Conservation (phyloP, 2,113 vertebrate genomes). For the Etia nguti region DNA sequence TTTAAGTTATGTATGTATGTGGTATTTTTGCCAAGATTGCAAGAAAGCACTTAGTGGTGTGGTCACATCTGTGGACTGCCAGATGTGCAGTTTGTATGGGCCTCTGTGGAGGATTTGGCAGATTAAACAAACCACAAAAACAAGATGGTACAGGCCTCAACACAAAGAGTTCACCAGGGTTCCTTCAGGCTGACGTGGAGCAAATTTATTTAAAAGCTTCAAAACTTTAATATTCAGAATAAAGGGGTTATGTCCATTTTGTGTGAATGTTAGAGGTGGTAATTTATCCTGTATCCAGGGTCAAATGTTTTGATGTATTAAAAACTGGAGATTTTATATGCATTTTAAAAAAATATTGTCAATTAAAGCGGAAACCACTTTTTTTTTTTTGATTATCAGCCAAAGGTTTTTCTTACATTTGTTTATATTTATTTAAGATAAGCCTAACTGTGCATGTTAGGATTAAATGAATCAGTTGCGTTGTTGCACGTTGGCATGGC, state of each 20-base stretch:
- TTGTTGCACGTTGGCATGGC: neutral
- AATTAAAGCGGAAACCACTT: neutral
- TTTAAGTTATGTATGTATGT: neutral
- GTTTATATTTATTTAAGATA: neutral
- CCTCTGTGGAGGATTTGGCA: constrained; percentile 39
- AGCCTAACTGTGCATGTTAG: neutral
- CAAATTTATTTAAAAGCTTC: neutral
- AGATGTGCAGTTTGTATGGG: constrained; percentile 21
- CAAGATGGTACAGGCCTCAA: constrained; percentile 47
- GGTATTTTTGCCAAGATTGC: neutral
- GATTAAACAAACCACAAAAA: constrained; percentile 35
- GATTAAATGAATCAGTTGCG: neutral
- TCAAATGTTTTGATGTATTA: neutral
- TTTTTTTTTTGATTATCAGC: neutral
- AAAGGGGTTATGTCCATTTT: neutral
- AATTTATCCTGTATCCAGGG: neutral
- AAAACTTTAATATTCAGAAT: neutral
- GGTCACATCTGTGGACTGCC: constrained; percentile 30
- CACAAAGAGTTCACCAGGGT: neutral
- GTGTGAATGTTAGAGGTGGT: neutral
- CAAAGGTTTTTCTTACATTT: neutral
- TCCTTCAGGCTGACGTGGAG: neutral
- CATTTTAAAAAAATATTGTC: neutral
- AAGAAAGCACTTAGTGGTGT: constrained; percentile 11
- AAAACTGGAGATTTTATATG: neutral